Conservation (phyloP, 64 coral and sea anemone genomes). For the Trachythela sp. region DNA sequence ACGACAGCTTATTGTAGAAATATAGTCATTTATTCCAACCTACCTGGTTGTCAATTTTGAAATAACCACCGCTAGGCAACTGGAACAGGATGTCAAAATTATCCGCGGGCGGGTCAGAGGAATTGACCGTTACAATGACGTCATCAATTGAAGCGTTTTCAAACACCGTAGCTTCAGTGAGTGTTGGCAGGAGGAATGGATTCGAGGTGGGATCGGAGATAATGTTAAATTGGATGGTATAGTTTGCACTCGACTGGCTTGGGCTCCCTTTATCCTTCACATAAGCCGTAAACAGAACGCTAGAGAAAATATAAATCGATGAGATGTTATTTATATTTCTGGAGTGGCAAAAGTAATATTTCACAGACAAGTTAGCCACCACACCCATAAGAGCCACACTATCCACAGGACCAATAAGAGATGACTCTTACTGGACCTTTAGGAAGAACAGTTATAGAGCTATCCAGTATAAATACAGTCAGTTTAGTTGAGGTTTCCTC, state of each 20-base stretch:
- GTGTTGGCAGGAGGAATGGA: neutral
- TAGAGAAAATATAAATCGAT: neutral
- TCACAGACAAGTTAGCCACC: too few species aligned
- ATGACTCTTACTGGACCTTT: too few species aligned
- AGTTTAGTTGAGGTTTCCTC: too few species aligned
- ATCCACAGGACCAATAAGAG: too few species aligned
- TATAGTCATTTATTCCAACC: neutral
- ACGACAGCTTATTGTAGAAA: neutral
- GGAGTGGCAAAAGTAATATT: too few species aligned
- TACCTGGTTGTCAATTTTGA: neutral
- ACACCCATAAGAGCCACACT: too few species aligned
- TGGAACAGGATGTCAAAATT: neutral
- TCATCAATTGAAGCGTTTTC: neutral
- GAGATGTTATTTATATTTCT: too few species aligned
- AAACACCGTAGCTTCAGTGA: neutral
- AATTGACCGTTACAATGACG: neutral
- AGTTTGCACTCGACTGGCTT: neutral
- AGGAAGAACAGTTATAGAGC: too few species aligned
- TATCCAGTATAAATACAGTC: too few species aligned
- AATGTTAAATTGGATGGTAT: neutral
- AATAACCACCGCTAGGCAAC: neutral
- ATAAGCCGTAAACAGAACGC: neutral
- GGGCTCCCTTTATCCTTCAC: neutral
- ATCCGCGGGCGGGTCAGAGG: neutral
- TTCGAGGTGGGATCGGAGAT: neutral